Percentiles rank a stretch among this genome's conserved stretches.
Conservation (phyloP, 2,888 invertebrate species). For the Apotomis turbidana region DNA sequence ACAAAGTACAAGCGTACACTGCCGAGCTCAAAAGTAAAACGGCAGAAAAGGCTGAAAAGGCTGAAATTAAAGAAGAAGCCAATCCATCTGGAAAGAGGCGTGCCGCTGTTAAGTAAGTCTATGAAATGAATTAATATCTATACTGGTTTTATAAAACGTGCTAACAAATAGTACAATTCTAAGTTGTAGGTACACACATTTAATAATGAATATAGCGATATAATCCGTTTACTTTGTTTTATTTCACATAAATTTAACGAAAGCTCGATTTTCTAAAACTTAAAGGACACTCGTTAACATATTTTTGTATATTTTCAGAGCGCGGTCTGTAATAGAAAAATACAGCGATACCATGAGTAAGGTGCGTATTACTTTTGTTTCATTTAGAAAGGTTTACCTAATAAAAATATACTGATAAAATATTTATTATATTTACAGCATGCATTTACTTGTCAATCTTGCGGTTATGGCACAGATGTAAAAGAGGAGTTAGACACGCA, state of each 20-base stretch:
- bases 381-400: background rate
- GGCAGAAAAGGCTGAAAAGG: slow-evolving; percentile 44
- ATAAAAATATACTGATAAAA: slow-evolving; percentile 3
- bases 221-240: too few relatives aligned
- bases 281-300: background rate
- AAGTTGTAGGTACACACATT: too few relatives aligned
- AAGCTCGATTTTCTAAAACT: too few relatives aligned
- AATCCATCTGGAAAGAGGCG: slow-evolving; percentile 54
- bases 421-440: slow-evolving; percentile 43
- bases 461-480: slow-evolving; percentile 51
- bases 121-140: background rate
- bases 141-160: background rate
- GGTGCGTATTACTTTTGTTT: slow-evolving; percentile 52
- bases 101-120: slow-evolving; percentile 68
- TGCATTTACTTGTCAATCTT: slow-evolving; percentile 47
- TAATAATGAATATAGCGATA: too few relatives aligned
- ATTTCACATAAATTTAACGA: too few relatives aligned
- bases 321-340: slow-evolving; percentile 65
- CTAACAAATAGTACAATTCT: too few relatives aligned
- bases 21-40: slow-evolving; percentile 49
- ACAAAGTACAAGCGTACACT: slow-evolving; percentile 62
- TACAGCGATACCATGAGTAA: slow-evolving; percentile 50
- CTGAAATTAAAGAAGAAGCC: slow-evolving; percentile 42
- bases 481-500: slow-evolving; percentile 48
- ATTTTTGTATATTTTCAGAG: slow-evolving; percentile 59